Evolutionary conservation across 2,888 invertebrate species (phyloP).

Genomic region (Vesta saturnalis): DNA sequence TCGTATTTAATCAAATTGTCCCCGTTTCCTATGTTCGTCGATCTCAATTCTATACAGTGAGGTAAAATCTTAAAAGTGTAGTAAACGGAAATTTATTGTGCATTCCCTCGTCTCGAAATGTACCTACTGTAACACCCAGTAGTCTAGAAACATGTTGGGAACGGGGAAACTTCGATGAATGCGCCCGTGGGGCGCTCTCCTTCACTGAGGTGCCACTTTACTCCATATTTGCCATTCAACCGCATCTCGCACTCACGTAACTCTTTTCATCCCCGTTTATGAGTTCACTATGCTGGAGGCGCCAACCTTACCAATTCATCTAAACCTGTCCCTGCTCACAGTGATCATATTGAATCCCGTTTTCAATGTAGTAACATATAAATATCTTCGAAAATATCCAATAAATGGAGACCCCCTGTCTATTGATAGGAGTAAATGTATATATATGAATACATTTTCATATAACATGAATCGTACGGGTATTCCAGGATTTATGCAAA

Average conservation of each 20-base stretch:
- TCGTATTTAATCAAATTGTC: neutral
- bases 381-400: slow-evolving; percentile 34
- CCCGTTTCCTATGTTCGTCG: neutral
- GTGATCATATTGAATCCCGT: slow-evolving; percentile 35
- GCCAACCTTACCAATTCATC: slow-evolving; percentile 36
- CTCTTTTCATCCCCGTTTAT: slow-evolving; percentile 49
- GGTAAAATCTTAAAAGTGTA: neutral
- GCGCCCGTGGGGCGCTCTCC: slow-evolving; percentile 44
- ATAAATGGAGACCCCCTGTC: slow-evolving; percentile 31
- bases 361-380: slow-evolving; percentile 38
- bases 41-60: slow-evolving; percentile 1
- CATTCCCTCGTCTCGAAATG: neutral
- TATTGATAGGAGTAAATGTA: slow-evolving; percentile 24
- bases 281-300: slow-evolving; percentile 46
- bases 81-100: slow-evolving; percentile 5
- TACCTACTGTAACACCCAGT: slow-evolving; percentile 1
- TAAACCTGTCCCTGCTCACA: slow-evolving; percentile 31
- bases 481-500: slow-evolving; percentile 32
- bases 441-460: slow-evolving; percentile 24
- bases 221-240: slow-evolving; percentile 50
- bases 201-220: slow-evolving; percentile 44
- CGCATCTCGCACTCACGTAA: slow-evolving; percentile 41
- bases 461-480: slow-evolving; percentile 21
- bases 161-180: slow-evolving; percentile 44
- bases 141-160: slow-evolving; percentile 15